phyloP scores from a whole-genome alignment of 2,113 vertebrate species.

The Theristicus caerulescens region DNA sequence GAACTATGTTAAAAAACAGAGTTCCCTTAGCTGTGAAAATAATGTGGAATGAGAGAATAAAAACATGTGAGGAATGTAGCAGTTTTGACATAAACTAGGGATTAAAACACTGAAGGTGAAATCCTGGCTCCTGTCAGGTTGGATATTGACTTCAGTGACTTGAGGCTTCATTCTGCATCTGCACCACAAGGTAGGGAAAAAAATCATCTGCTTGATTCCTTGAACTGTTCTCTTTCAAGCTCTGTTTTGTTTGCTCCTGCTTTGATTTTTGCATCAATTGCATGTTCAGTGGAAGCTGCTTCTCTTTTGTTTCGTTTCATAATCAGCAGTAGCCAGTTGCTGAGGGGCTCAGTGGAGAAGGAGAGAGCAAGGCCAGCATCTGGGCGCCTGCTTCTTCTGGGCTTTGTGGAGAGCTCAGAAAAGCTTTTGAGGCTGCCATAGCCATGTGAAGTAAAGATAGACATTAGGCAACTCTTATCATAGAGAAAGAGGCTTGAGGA shows the following conservation, averaged over 20 bases:
- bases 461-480: neutral
- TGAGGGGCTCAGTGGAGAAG: neutral
- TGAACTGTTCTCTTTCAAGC: neutral
- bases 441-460: neutral
- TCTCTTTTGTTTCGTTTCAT: neutral
- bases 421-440: neutral
- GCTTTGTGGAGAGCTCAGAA: neutral
- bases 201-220: neutral
- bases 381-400: neutral
- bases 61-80: neutral
- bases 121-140: neutral
- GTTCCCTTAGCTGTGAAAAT: neutral
- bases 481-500: neutral
- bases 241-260: neutral
- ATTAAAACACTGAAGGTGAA: neutral
- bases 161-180: neutral
- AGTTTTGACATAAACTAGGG: neutral
- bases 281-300: neutral
- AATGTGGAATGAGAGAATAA: neutral
- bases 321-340: neutral
- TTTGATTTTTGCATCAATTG: slow-evolving; percentile 28
- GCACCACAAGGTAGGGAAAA: neutral
- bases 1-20: neutral
- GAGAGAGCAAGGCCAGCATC: neutral
- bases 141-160: neutral